phyloP scores from a whole-genome alignment of 2,797 vertebrate genomes.

The Eptatretus atami region DNA sequence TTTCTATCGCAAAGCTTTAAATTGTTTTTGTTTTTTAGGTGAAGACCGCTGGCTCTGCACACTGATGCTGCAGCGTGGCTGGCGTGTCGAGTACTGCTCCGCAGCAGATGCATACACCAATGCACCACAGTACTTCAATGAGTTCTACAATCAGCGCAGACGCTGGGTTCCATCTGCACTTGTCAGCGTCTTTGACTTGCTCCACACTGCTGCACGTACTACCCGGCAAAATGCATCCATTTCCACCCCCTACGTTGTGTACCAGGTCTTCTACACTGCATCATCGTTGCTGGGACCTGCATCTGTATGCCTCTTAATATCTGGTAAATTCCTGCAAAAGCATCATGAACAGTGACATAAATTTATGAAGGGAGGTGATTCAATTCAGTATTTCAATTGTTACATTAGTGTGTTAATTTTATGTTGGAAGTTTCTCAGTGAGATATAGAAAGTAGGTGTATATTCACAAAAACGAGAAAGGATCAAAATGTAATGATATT shows the following conservation, averaged over 20 bases:
- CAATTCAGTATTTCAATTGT: too few relatives aligned
- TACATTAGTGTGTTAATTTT: too few relatives aligned
- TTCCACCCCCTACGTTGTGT: constrained; percentile 24
- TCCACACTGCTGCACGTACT: constrained; percentile 19
- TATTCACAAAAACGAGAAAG: too few relatives aligned
- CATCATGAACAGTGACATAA: not conserved
- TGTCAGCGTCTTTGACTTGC: constrained; percentile 29
- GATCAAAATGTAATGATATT: too few relatives aligned
- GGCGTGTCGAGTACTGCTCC: constrained; percentile 37
- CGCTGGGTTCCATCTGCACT: constrained; percentile 34
- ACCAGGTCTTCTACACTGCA: constrained; percentile 22
- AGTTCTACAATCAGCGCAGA: constrained; percentile 37
- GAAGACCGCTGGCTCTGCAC: constrained; percentile 42
- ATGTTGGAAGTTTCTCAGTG: too few relatives aligned
- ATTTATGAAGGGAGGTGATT: not conserved
- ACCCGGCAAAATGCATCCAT: constrained; percentile 26
- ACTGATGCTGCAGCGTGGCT: constrained; percentile 28
- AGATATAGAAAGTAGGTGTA: too few relatives aligned
- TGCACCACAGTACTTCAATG: constrained; percentile 32
- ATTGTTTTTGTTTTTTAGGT: constrained; percentile 12
- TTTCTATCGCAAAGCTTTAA: too few relatives aligned
- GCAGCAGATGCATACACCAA: constrained; percentile 38
- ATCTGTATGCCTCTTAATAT: constrained; percentile 32
- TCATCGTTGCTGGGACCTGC: constrained; percentile 37
- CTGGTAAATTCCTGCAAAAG: constrained; percentile 14